Conservation (phyloP, 2,888 invertebrate species). For the Aricia artaxerxes region DNA sequence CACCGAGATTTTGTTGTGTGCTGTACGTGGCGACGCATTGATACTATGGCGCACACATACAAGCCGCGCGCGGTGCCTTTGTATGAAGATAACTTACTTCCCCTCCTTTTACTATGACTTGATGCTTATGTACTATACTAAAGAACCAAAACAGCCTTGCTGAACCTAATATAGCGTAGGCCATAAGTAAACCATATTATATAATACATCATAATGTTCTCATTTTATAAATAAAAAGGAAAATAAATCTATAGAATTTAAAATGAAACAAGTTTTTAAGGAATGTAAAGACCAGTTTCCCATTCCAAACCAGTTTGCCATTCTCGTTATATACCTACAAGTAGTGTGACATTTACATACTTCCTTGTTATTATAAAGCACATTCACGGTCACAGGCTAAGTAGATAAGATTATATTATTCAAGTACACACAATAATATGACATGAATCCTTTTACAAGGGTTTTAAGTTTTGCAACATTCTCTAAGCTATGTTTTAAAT, state of each 20-base stretch:
- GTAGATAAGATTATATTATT: neutral
- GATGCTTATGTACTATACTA: no score
- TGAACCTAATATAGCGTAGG: neutral
- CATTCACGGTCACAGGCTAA: neutral
- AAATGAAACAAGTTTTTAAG: constrained; percentile 8
- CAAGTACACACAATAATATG: neutral
- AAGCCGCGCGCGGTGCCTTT: no score
- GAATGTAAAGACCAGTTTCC: neutral
- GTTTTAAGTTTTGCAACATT: neutral
- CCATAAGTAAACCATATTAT: neutral
- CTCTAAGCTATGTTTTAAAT: neutral
- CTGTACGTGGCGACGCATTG: no score
- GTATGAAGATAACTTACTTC: no score
- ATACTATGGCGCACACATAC: no score
- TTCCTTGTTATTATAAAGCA: constrained; percentile 17
- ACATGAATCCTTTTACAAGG: neutral
- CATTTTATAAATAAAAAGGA: neutral
- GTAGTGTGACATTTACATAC: constrained; percentile 21
- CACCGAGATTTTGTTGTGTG: no score
- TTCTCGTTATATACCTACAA: neutral
- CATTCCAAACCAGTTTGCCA: constrained; percentile 4
- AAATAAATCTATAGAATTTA: neutral
- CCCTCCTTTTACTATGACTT: no score
- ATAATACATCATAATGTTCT: neutral
- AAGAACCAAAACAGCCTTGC: no score